A percentile compares a stretch with the other conserved stretches of the same genome.
Evolutionary conservation across 92 coral and sea anemone genomes (phyloP).

Genomic region (Phymanthus crucifer): DNA sequence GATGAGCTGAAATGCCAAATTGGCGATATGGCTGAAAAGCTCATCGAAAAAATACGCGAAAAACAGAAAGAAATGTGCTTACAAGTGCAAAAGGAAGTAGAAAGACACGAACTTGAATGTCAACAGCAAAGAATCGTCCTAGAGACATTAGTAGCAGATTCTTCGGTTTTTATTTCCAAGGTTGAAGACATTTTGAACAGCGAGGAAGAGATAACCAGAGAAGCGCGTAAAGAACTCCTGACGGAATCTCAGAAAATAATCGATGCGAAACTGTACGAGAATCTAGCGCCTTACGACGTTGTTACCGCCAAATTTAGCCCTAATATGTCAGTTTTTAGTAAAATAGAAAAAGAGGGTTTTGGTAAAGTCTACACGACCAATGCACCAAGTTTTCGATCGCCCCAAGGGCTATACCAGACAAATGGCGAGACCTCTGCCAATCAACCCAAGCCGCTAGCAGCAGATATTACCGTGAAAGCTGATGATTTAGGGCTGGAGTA

Average conservation of each 20-base stretch:
- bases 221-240: constrained; percentile 41
- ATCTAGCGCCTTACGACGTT: constrained; percentile 55
- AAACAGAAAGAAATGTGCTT: constrained; percentile 51
- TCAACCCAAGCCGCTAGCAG: constrained; percentile 43
- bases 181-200: constrained; percentile 41
- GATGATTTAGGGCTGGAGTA: constrained; percentile 67
- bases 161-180: constrained; percentile 30
- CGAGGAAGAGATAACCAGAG: constrained; percentile 20
- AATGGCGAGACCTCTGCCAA: not conserved
- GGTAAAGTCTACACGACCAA: constrained; percentile 55
- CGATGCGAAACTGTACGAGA: constrained; percentile 56
- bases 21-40: constrained; percentile 58
- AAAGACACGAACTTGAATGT: constrained; percentile 45
- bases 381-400: constrained; percentile 2
- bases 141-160: constrained; percentile 19
- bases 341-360: constrained; percentile 54
- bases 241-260: constrained; percentile 48
- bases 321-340: constrained; percentile 56
- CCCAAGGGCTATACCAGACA: not conserved
- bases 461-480: constrained; percentile 49
- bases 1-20: constrained; percentile 57
- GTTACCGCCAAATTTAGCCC: constrained; percentile 63
- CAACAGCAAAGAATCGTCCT: constrained; percentile 6
- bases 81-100: constrained; percentile 55
- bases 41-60: constrained; percentile 50